A percentile compares a stretch with the other conserved stretches of the same genome.
Evolutionary conservation across 1,140 invertebrate genomes (phyloP).

Genomic region (Carposina sasakii): DNA sequence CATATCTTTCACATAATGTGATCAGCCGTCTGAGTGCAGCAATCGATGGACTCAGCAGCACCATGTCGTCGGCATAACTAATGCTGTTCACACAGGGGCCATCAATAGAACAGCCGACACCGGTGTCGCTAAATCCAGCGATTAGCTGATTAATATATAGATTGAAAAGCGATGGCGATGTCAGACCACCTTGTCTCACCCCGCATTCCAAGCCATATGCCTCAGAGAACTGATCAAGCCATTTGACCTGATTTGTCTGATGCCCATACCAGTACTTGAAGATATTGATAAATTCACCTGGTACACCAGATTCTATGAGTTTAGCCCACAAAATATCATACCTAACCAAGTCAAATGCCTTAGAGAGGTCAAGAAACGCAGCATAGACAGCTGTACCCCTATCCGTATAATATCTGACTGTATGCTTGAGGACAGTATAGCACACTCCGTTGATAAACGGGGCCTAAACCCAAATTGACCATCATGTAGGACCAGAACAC

Average conservation of each 20-base stretch:
- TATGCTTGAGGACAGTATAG: slow-evolving; percentile 4
- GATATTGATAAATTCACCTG: not conserved
- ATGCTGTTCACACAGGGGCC: not conserved
- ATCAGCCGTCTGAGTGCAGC: not conserved
- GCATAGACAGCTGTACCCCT: not conserved
- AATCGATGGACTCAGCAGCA: slow-evolving; percentile 9
- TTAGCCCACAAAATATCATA: slow-evolving; percentile 1
- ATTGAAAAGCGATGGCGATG: not conserved
- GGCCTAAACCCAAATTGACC: slow-evolving; percentile 6
- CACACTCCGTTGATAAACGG: slow-evolving; percentile 2
- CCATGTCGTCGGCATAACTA: slow-evolving; percentile 6
- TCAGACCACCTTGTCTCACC: not conserved
- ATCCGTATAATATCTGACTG: slow-evolving; percentile 1
- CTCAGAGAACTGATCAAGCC: not conserved
- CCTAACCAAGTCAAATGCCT: slow-evolving; percentile 4
- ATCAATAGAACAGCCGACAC: slow-evolving; percentile 1
- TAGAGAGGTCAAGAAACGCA: not conserved
- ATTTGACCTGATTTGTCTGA: not conserved
- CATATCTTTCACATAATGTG: slow-evolving; percentile 1
- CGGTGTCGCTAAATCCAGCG: not conserved
- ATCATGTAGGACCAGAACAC: not conserved
- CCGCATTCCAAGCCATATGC: not conserved
- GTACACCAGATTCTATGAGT: not conserved
- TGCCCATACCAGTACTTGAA: slow-evolving; percentile 4
- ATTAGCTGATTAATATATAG: not conserved